Conservation (phyloP, 1,140 invertebrate genomes). For the Papilio polyxenes region DNA sequence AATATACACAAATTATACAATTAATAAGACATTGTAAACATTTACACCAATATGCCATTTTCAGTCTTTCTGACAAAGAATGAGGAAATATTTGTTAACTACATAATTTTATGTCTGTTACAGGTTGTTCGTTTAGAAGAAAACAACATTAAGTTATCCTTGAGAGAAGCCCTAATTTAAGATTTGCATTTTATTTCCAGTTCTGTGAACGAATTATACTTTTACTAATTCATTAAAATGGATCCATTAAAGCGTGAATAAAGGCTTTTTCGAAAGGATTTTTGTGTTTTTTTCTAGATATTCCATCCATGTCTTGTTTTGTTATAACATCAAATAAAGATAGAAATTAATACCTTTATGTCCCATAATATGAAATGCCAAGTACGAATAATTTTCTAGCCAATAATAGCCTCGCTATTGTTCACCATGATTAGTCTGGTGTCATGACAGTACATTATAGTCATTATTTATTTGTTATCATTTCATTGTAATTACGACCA, state of each 20-base stretch:
- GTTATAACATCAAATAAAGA: background rate
- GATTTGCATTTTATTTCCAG: slow-evolving; percentile 81
- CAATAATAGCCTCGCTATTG: too few relatives aligned
- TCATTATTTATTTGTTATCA: too few relatives aligned
- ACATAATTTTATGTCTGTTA: slow-evolving; percentile 67
- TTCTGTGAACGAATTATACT: slow-evolving; percentile 71
- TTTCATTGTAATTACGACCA: too few relatives aligned
- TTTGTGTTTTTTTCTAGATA: slow-evolving; percentile 48
- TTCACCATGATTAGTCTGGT: too few relatives aligned
- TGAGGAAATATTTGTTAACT: background rate
- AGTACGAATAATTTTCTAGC: too few relatives aligned
- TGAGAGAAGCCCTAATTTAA: slow-evolving; percentile 77
- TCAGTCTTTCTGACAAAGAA: background rate
- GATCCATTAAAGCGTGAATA: slow-evolving; percentile 78
- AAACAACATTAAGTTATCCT: slow-evolving; percentile 90
- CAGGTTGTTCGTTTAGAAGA: slow-evolving; percentile 96
- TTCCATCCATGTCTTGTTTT: background rate
- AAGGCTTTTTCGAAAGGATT: slow-evolving; percentile 79
- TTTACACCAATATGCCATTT: background rate
- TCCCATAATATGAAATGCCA: too few relatives aligned
- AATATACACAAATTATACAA: too few relatives aligned
- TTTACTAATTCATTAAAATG: slow-evolving; percentile 72
- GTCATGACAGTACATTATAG: background rate
- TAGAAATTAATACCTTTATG: too few relatives aligned
- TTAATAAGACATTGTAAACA: background rate